Evolutionary conservation across 2,888 invertebrate genomes (phyloP).

Genomic region (Aleiodes alternator): DNA sequence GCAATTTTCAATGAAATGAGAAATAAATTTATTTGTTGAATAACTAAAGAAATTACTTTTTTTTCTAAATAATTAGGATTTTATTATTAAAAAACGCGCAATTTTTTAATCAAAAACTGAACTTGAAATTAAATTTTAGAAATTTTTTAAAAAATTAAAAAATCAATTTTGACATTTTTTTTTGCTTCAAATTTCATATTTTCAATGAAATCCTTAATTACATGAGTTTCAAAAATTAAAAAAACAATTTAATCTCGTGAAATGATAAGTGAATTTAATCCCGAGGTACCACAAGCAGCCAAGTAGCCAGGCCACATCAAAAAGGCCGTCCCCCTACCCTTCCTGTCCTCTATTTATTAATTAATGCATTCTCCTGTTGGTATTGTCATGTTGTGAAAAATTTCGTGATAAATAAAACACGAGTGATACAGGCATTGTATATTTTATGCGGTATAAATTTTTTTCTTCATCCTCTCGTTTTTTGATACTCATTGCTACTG

Average conservation of each 20-base stretch:
- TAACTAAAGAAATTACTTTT: no score
- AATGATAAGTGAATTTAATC: slow-evolving; percentile 3
- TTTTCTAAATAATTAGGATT: no score
- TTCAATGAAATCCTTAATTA: neutral
- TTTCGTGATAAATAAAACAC: slow-evolving; percentile 7
- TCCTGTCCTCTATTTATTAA: neutral
- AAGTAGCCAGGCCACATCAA: slow-evolving; percentile 13
- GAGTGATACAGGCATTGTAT: slow-evolving; percentile 21
- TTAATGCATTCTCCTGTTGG: slow-evolving; percentile 12
- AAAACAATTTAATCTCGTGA: neutral
- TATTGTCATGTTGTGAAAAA: neutral
- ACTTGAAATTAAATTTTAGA: no score
- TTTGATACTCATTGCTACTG: slow-evolving; percentile 20
- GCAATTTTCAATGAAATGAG: slow-evolving; percentile 18
- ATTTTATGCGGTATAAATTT: slow-evolving; percentile 4
- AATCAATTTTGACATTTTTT: no score
- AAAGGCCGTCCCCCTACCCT: neutral
- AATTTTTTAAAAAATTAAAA: no score
- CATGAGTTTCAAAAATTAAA: neutral
- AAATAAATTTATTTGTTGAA: slow-evolving; percentile 6
- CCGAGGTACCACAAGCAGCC: slow-evolving; percentile 13
- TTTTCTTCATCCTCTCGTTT: neutral
- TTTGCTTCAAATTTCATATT: no score
- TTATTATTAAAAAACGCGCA: no score
- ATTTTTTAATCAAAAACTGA: no score